phyloP scores from a whole-genome alignment of 2,888 invertebrate genomes.

The Drosophila fulvimacula region DNA sequence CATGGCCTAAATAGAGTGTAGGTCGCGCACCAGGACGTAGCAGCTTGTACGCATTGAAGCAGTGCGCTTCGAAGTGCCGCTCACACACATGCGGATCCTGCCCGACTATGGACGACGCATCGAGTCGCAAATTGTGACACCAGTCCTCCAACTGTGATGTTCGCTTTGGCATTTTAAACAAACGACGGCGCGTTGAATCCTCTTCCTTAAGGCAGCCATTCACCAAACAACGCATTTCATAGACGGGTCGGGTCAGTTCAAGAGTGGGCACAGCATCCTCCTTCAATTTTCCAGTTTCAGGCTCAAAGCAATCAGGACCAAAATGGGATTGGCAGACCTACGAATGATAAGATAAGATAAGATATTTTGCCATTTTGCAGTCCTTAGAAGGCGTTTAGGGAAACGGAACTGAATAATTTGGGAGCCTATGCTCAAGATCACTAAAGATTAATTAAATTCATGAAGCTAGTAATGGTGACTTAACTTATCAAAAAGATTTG shows the following conservation, averaged over 20 bases:
- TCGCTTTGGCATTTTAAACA: constrained; percentile 53
- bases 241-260: constrained; percentile 37
- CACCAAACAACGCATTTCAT: constrained; percentile 53
- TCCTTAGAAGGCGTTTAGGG: no score
- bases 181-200: constrained; percentile 40
- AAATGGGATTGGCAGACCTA: constrained; percentile 71
- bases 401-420: no score
- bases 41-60: constrained; percentile 42
- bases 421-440: no score
- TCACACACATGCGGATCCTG: constrained; percentile 67
- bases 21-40: constrained; percentile 64
- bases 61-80: constrained; percentile 74
- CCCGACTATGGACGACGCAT: constrained; percentile 2
- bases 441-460: neutral
- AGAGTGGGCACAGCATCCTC: constrained; percentile 68
- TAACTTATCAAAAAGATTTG: no score
- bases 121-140: constrained; percentile 67
- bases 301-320: constrained; percentile 56
- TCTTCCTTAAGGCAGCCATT: constrained; percentile 40
- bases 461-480: neutral
- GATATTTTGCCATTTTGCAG: no score
- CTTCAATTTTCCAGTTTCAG: constrained; percentile 39
- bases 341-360: neutral
- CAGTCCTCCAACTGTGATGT: constrained; percentile 52
- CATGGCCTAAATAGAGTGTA: constrained; percentile 71